phyloP scores from a whole-genome alignment of 1,140 invertebrate genomes.

The Delia radicum region DNA sequence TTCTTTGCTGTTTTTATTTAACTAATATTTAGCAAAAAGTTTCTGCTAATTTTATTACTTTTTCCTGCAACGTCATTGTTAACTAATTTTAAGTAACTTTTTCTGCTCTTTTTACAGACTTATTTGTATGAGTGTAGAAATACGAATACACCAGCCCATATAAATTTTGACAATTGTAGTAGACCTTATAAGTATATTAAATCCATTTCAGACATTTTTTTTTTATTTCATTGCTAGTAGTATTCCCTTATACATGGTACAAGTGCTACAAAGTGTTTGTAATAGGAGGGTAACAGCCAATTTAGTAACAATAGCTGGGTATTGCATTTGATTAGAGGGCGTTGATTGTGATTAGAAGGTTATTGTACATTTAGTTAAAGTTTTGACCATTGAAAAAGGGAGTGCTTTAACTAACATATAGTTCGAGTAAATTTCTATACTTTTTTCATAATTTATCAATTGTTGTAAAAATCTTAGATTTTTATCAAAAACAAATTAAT shows the following conservation, averaged over 20 bases:
- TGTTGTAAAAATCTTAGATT: neutral
- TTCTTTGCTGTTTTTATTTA: no score
- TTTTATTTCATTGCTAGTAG: neutral
- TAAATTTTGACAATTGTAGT: neutral
- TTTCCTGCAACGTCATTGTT: no score
- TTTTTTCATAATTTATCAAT: neutral
- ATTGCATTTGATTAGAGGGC: neutral
- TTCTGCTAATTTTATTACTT: no score
- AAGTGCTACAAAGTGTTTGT: neutral
- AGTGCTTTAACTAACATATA: neutral
- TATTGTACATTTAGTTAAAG: no score
- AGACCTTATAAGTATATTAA: neutral
- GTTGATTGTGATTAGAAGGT: neutral
- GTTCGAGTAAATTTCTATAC: neutral
- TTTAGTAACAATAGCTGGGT: neutral
- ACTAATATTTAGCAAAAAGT: no score
- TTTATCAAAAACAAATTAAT: neutral
- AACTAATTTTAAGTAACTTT: no score
- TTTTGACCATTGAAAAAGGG: neutral
- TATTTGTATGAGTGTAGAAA: no score
- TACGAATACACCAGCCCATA: no score
- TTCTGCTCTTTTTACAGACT: no score
- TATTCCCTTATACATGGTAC: neutral
- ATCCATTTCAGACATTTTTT: neutral
- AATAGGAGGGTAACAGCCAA: neutral